Percentiles rank a stretch among this genome's conserved stretches.
These are phyloP conservation scores for Microcaecilia unicolor DNA, from an alignment of 2,797 vertebrate genomes.

Conservation along the genomic window DNA sequence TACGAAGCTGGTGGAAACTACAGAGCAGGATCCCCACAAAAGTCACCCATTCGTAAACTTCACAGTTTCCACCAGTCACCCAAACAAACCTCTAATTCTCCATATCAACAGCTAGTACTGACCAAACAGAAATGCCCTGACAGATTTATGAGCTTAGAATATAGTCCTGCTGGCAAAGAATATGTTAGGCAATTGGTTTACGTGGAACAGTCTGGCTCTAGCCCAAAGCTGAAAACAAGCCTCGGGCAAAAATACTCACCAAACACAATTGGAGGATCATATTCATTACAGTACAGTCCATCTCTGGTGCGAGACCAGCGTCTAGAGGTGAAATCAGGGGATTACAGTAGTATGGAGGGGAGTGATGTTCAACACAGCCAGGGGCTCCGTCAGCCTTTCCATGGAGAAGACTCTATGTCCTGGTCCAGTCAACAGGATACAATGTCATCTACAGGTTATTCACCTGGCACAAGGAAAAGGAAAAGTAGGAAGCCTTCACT, in stretches of 20 bases:
- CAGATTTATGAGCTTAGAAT: constrained; percentile 75
- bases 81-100: constrained; percentile 71
- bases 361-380: constrained; percentile 43
- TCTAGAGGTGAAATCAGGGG: constrained; percentile 56
- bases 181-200: constrained; percentile 91
- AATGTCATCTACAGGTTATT: constrained; percentile 65
- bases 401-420: constrained; percentile 73
- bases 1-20: constrained; percentile 62
- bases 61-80: constrained; percentile 74
- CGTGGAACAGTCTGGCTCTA: constrained; percentile 84
- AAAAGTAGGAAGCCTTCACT: constrained; percentile 84
- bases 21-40: constrained; percentile 51
- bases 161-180: constrained; percentile 72
- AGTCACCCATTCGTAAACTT: constrained; percentile 73
- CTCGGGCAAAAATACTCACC: constrained; percentile 70
- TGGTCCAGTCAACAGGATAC: constrained; percentile 82
- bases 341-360: constrained; percentile 76
- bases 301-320: constrained; percentile 75
- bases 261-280: constrained; percentile 65
- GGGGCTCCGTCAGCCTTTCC: constrained; percentile 34
- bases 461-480: constrained; percentile 77
- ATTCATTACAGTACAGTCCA: constrained; percentile 84
- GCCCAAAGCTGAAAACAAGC: constrained; percentile 76
- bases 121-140: constrained; percentile 85
- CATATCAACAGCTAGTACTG: constrained; percentile 88